Evolutionary conservation across 2,888 invertebrate genomes (phyloP), one percentile per base, ranked within the genome.

Genomic region (Agonopterix subpropinquella): DNA sequence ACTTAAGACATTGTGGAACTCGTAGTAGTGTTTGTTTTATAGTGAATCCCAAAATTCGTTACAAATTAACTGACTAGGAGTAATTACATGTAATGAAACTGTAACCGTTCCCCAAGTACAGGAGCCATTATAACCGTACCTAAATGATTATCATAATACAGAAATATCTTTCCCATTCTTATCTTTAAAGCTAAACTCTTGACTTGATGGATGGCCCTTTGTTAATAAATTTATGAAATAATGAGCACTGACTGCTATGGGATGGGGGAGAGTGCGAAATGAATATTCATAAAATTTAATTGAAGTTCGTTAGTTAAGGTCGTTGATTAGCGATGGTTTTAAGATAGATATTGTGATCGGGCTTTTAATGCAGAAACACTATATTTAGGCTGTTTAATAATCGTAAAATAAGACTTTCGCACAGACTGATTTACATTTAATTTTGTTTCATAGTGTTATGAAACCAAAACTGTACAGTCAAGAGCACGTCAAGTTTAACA

Each of bases 221-320:
- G 65, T 62, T 64, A 69, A 70, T 61, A 65, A 67, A 68, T 74
- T 73, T 75, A 74, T 70, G 66, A 74, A 62, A 66, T 73, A 76
- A 76, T 73, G 65, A 59, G 59, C 54, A 44, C 52, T 41, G 53
- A 58, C 51, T 57, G 46, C 1, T 28, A 47, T 49, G 59, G 62
- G 64, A 47, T 49, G 59, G 62, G 64, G 65, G 64, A 56, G 58
- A 57, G 58, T 55, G 56, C 43, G 42, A 41, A 56, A 74, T 77
- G 73, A 72, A 78, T 77, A 77, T 78, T 75, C 67, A 77, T 75
- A 53, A 56, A 59, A 66, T 58, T 70, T 67, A 71, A 75, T 74
- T 67, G 64, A 63, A 63, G 67, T 71, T 71, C 67, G 75, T 74
- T 73, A 65, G 52, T 53, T 48, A 49, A 57, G 57, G 53, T 55